Percentiles rank a stretch among this genome's conserved stretches.
phyloP scores from a whole-genome alignment of 2,797 vertebrate genomes.

The Artibeus lituratus region DNA sequence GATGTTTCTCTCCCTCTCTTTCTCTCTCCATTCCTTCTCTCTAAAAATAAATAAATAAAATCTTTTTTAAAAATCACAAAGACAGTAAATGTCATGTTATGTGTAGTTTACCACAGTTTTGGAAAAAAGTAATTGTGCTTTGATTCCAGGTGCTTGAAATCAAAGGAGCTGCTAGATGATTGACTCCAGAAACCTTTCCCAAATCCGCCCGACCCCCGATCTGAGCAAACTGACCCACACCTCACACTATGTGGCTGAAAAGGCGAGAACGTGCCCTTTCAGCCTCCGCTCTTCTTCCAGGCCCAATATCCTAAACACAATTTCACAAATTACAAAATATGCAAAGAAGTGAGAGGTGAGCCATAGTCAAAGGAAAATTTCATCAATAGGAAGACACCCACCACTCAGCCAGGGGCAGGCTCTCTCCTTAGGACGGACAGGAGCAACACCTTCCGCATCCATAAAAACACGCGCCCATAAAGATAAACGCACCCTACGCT shows the following conservation, averaged over 20 bases:
- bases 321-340: neutral
- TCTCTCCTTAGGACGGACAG: neutral
- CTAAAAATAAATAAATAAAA: too few species aligned
- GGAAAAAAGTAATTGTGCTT: neutral
- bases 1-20: too few species aligned
- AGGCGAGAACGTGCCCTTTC: fast-evolving
- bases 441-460: neutral
- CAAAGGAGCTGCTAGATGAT: neutral
- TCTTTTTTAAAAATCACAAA: too few species aligned
- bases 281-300: neutral
- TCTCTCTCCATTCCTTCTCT: too few species aligned
- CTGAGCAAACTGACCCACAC: neutral
- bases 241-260: neutral
- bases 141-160: neutral
- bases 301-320: too few species aligned
- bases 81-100: neutral
- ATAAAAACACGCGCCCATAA: too few species aligned
- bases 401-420: neutral
- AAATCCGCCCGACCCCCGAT: neutral
- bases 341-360: neutral
- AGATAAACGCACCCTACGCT: neutral
- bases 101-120: neutral
- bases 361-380: neutral
- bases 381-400: neutral
- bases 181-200: neutral